phyloP scores from a whole-genome alignment of 1,140 invertebrate species.

The Maconellicoccus hirsutus region DNA sequence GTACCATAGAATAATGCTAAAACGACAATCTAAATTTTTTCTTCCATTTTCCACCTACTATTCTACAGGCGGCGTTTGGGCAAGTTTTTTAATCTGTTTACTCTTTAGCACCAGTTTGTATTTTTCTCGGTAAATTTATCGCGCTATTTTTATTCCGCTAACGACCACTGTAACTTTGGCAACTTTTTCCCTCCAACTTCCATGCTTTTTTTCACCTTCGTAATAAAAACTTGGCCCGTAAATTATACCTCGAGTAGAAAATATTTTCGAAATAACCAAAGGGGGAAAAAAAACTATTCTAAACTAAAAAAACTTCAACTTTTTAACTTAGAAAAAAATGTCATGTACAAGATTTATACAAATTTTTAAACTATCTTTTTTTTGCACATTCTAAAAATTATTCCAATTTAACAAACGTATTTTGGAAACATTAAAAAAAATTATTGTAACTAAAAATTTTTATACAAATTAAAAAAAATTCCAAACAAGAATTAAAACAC shows the following conservation, averaged over 20 bases:
- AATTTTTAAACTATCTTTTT: neutral
- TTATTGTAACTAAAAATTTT: neutral
- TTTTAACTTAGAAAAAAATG: neutral
- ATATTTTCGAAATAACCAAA: neutral
- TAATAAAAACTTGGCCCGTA: constrained; percentile 4
- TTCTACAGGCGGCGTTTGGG: no score
- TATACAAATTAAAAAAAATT: neutral
- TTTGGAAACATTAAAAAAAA: neutral
- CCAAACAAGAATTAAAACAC: neutral
- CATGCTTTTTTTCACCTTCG: no score
- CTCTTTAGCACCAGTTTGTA: no score
- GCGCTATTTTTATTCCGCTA: no score
- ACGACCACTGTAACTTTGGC: no score
- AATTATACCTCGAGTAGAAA: neutral
- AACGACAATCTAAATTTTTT: no score
- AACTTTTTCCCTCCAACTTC: no score
- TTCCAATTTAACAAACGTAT: neutral
- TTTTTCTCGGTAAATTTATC: no score
- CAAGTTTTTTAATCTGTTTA: no score
- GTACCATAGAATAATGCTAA: no score
- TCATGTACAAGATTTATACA: constrained; percentile 9
- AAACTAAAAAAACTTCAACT: neutral
- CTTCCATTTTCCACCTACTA: no score
- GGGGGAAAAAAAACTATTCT: neutral
- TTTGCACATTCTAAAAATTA: neutral